Evolutionary conservation across 2,888 invertebrate genomes (phyloP).

Genomic region (Tryphoninae sp.): DNA sequence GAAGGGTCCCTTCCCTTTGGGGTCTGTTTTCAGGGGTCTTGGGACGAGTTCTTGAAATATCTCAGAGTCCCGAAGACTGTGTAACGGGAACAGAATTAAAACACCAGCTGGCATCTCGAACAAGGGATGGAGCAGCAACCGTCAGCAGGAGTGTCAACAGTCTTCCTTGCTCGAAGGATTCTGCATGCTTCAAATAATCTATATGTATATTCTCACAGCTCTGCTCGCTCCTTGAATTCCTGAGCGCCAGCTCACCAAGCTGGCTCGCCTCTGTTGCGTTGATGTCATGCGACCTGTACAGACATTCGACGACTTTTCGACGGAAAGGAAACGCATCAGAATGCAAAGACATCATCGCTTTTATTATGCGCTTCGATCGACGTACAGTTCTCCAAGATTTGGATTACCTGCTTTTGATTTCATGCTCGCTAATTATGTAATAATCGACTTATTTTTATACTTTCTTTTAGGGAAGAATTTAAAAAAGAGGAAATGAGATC

Average conservation of each 20-base stretch:
- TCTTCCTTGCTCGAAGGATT: conserved; percentile 18
- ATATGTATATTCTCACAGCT: conserved; percentile 29
- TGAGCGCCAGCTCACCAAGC: conserved; percentile 66
- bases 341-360: conserved; percentile 11
- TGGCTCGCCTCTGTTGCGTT: conserved; percentile 59
- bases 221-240: conserved; percentile 65
- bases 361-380: not conserved
- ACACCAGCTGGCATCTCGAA: conserved; percentile 14
- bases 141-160: not conserved
- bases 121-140: conserved; percentile 22
- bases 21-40: conserved; percentile 5
- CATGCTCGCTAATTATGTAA: not conserved
- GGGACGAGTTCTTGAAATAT: conserved; percentile 40
- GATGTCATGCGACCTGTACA: conserved; percentile 63
- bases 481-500: no score
- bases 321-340: conserved; percentile 28
- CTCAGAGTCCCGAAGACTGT: conserved; percentile 13
- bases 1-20: conserved; percentile 7
- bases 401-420: not conserved
- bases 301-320: conserved; percentile 28
- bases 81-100: conserved; percentile 46
- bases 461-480: no score
- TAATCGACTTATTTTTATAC: no score
- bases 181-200: conserved; percentile 3
- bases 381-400: not conserved